Evolutionary conservation across 1,140 invertebrate genomes (phyloP).

Genomic region (Euura saliciscinereae): DNA sequence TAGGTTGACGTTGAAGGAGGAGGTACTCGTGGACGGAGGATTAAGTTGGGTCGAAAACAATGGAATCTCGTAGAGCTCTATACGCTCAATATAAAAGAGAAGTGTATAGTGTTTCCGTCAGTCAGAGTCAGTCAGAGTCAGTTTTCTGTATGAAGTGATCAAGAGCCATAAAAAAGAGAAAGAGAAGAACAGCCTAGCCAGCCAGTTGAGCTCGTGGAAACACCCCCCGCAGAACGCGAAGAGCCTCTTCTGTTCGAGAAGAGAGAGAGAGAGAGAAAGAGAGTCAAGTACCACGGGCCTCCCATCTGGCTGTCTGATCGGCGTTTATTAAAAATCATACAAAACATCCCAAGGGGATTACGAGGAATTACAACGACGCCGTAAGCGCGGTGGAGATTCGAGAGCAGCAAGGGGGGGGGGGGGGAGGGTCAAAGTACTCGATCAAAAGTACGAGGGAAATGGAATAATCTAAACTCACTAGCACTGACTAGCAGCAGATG

Average conservation of each 20-base stretch:
- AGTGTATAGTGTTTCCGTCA: too few species aligned
- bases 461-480: too few species aligned
- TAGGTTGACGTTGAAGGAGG: not conserved
- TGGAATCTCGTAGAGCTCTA: not conserved
- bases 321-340: slow-evolving; percentile 59
- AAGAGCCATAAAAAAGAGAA: too few species aligned
- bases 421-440: not conserved
- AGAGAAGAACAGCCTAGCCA: too few species aligned
- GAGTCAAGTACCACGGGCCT: slow-evolving; percentile 46
- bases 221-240: too few species aligned
- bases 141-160: not conserved
- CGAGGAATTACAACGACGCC: not conserved
- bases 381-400: not conserved
- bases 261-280: slow-evolving; percentile 11
- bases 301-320: slow-evolving; percentile 54
- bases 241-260: too few species aligned
- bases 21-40: not conserved
- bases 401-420: not conserved
- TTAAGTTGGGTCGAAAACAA: not conserved
- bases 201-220: too few species aligned
- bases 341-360: slow-evolving; percentile 30
- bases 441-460: too few species aligned
- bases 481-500: too few species aligned
- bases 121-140: not conserved
- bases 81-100: too few species aligned